Base-by-base conservation (phyloP, 1,140 invertebrate genomes). In the Formica selysi region DNA sequence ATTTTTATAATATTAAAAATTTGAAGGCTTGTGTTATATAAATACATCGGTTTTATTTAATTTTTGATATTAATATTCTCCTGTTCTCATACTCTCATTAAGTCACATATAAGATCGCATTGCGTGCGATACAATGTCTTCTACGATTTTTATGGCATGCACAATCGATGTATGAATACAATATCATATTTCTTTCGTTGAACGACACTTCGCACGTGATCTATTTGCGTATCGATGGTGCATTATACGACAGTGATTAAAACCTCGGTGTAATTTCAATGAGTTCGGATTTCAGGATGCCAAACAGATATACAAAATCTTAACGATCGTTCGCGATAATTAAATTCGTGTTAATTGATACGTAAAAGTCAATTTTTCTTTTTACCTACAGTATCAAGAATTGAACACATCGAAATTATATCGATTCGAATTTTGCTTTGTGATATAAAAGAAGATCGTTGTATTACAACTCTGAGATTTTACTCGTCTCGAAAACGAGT, bases 141-240 rank as follows among this genome's bases (percentile, higher is more conserved):
- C 51, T 57, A 29, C 19, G 6, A 29, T 48, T 80, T 13, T 10
- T 36, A 41, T 7, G 22, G 13, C 13, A n/a, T 8, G 29, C 38
- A 64, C 62, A 70, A 70, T 80, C n/a, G 44, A 70, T 38, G 11
- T 61, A 32, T 44, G 36, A 13, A 59, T 64, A 32, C 11, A 11
- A 22, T 70, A 57, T 80, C 32, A 71, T 8, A 57, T 80, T 59
- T 80, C 78, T 32, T 59, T 59, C n/a, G 26, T 80, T 59, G 19
- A 80, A 80, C 32, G 51, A 70, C n/a, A 11, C 70, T 80, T 80
- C 29, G 16, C 36, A 22, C 32, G 41, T 19, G 11, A 70, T 71
- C 65, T 57, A 11, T 70, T 79, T 70, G 48, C 62, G 64, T 57
- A 70, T 80, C 51, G 51, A 57, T 7, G 26, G 2, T 51, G 48